A percentile compares a stretch with the other conserved stretches of the same genome.
Evolutionary conservation across 2,888 invertebrate species (phyloP).

Genomic region (Nephrotoma guestfalica): DNA sequence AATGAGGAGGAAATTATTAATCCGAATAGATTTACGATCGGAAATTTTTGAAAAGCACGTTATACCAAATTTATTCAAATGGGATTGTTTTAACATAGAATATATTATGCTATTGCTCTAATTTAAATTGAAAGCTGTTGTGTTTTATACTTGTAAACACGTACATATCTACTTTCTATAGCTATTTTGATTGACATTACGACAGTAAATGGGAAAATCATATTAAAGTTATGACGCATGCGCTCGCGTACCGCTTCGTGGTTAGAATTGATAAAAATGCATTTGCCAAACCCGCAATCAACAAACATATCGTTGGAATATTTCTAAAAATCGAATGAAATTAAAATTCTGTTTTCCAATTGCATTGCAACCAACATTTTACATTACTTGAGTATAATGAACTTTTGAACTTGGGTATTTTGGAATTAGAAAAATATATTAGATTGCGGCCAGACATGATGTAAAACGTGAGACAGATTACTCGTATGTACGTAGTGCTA

Average conservation of each 20-base stretch:
- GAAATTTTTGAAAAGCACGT: background rate
- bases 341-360: background rate
- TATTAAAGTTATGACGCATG: background rate
- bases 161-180: background rate
- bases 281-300: background rate
- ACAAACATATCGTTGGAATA: background rate
- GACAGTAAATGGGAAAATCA: background rate
- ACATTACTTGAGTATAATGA: background rate
- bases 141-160: background rate
- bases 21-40: background rate
- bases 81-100: background rate
- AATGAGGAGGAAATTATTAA: too few relatives aligned
- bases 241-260: background rate
- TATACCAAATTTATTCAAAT: background rate
- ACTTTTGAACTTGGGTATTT: background rate
- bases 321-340: background rate
- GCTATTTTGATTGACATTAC: background rate
- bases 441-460: background rate
- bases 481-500: background rate
- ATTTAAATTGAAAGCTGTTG: background rate
- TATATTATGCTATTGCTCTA: background rate
- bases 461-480: background rate
- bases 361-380: background rate
- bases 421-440: background rate
- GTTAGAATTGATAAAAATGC: background rate